These are phyloP conservation scores for Malacosoma neustria DNA, from an alignment of 2,888 invertebrate species.

Conservation along the genomic window DNA sequence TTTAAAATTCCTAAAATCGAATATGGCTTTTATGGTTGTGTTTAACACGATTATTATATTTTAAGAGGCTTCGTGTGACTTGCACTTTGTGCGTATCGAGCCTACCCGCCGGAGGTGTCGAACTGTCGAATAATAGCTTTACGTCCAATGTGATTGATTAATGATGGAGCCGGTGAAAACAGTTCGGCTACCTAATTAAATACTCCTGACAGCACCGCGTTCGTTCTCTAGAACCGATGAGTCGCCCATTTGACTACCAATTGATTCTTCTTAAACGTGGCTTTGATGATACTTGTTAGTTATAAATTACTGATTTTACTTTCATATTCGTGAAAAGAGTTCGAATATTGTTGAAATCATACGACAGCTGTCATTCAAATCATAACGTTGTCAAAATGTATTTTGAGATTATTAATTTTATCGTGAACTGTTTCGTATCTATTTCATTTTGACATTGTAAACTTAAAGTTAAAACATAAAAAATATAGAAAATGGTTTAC, in stretches of 20 bases:
- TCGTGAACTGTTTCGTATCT: too few relatives aligned
- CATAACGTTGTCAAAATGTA: too few relatives aligned
- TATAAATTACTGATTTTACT: too few relatives aligned
- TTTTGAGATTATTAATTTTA: too few relatives aligned
- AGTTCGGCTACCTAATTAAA: slow-evolving; percentile 65
- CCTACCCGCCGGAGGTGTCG: slow-evolving; percentile 52
- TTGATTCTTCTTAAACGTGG: slow-evolving; percentile 9
- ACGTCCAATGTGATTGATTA: slow-evolving; percentile 62
- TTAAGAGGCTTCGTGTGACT: slow-evolving; percentile 68
- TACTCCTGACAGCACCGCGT: slow-evolving; percentile 32
- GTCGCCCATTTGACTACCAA: slow-evolving; percentile 22
- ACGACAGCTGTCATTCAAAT: too few relatives aligned
- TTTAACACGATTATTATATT: slow-evolving; percentile 75
- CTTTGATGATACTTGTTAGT: slow-evolving; percentile 5
- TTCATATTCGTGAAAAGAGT: too few relatives aligned
- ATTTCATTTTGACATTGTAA: slow-evolving; percentile 2
- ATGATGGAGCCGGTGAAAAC: slow-evolving; percentile 64
- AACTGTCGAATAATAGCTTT: slow-evolving; percentile 60
- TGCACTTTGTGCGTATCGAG: slow-evolving; percentile 48
- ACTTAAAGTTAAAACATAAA: slow-evolving; percentile 12
- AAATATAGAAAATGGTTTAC: slow-evolving; percentile 48
- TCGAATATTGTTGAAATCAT: too few relatives aligned
- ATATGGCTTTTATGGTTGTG: slow-evolving; percentile 68
- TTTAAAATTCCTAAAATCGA: slow-evolving; percentile 65
- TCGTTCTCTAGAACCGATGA: slow-evolving; percentile 29